A percentile compares a stretch with the other conserved stretches of the same genome.
Conservation (phyloP, 2,797 vertebrate genomes). For the Antrozous pallidus region DNA sequence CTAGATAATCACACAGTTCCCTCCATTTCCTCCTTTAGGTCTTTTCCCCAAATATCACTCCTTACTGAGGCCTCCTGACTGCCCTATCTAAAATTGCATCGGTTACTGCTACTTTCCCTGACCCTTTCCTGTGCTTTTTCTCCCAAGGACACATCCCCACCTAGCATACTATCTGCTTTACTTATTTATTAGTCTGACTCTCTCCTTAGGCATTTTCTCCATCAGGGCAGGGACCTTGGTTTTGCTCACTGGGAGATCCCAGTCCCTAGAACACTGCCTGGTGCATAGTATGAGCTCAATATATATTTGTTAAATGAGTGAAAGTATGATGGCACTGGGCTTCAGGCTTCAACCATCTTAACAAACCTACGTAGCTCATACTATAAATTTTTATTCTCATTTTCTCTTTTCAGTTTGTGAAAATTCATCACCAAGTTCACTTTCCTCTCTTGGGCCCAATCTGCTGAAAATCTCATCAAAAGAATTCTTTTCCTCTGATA, state of each 20-base stretch:
- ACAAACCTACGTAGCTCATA: neutral
- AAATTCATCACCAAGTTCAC: neutral
- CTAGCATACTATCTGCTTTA: neutral
- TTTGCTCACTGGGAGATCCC: neutral
- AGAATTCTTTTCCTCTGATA: neutral
- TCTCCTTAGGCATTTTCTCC: neutral
- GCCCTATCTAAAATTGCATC: neutral
- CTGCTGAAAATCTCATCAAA: neutral
- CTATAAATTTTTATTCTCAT: neutral
- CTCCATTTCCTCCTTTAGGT: neutral
- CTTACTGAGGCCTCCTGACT: neutral
- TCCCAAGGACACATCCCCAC: neutral
- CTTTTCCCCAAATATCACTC: neutral
- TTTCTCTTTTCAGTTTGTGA: neutral
- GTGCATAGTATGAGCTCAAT: neutral
- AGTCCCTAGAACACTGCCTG: neutral
- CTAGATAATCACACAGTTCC: neutral
- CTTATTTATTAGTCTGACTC: neutral
- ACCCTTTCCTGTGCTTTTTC: neutral
- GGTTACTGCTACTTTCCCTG: neutral
- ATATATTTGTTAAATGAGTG: neutral
- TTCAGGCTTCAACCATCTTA: neutral
- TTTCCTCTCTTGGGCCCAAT: neutral
- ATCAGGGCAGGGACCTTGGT: neutral
- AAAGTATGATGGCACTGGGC: neutral